These are phyloP conservation scores for Busseola fusca DNA, from an alignment of 2,888 invertebrate species.

Conservation along the genomic window DNA sequence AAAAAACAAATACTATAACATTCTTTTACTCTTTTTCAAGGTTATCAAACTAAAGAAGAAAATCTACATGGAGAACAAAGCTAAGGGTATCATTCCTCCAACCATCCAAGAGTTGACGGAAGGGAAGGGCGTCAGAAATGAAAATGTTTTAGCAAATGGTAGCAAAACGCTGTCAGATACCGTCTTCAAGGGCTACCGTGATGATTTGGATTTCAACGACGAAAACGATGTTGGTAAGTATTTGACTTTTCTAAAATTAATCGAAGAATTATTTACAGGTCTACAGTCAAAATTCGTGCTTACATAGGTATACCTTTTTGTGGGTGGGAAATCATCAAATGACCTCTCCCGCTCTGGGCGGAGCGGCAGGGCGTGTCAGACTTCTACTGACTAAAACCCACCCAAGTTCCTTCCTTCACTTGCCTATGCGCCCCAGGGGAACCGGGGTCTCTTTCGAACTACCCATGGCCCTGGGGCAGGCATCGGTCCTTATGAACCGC, in stretches of 20 bases:
- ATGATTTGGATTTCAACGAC: slow-evolving; percentile 94
- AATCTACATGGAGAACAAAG: slow-evolving; percentile 86
- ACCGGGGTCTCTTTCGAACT: too few relatives aligned
- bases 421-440: too few relatives aligned
- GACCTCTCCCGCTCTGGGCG: too few relatives aligned
- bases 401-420: too few relatives aligned
- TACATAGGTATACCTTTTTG: background rate
- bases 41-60: slow-evolving; percentile 90
- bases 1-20: background rate
- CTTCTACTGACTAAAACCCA: too few relatives aligned
- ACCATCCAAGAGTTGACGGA: slow-evolving; percentile 77
- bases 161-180: slow-evolving; percentile 81
- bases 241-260: background rate
- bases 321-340: too few relatives aligned
- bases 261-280: background rate
- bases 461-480: too few relatives aligned
- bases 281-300: background rate
- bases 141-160: slow-evolving; percentile 75
- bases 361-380: too few relatives aligned
- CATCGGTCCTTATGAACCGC: too few relatives aligned
- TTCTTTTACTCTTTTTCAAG: slow-evolving; percentile 64
- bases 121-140: slow-evolving; percentile 75
- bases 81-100: slow-evolving; percentile 82
- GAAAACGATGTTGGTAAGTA: slow-evolving; percentile 92
- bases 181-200: slow-evolving; percentile 91